Conservation (phyloP, 2,888 invertebrate species). For the Thereva unica region DNA sequence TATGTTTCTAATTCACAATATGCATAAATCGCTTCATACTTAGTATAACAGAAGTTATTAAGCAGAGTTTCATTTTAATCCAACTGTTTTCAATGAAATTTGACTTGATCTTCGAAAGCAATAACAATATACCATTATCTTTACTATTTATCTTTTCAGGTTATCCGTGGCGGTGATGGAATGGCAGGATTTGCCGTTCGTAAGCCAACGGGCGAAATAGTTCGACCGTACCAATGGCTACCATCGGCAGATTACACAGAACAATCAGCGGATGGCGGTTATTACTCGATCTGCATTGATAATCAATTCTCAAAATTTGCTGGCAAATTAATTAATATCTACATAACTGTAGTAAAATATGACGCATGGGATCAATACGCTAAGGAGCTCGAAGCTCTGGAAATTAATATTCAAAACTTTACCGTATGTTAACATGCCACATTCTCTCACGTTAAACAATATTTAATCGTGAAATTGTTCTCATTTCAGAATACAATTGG, state of each 20-base stretch:
- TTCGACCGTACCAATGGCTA: conserved; percentile 89
- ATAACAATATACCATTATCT: background rate
- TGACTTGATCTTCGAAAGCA: background rate
- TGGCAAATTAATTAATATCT: conserved; percentile 85
- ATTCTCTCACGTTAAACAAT: background rate
- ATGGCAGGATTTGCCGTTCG: conserved; percentile 91
- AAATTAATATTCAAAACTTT: conserved; percentile 87
- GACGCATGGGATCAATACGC: conserved; percentile 93
- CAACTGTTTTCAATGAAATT: background rate
- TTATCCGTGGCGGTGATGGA: conserved; percentile 89
- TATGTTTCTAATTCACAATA: no score
- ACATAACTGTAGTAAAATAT: conserved; percentile 87
- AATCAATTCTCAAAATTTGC: conserved; percentile 92
- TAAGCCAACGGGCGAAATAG: conserved; percentile 81
- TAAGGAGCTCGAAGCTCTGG: conserved; percentile 83
- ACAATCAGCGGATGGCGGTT: conserved; percentile 77
- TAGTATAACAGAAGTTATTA: no score
- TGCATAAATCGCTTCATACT: no score
- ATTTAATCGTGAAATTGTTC: conserved; percentile 33
- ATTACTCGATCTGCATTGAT: conserved; percentile 89
- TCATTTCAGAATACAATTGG: conserved; percentile 70
- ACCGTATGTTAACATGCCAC: conserved; percentile 65
- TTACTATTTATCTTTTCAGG: conserved; percentile 61
- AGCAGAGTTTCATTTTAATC: background rate
- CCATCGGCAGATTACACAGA: conserved; percentile 89